These are phyloP conservation scores for Eidolon dupreanum DNA, from an alignment of 2,797 vertebrate species.

Conservation along the genomic window DNA sequence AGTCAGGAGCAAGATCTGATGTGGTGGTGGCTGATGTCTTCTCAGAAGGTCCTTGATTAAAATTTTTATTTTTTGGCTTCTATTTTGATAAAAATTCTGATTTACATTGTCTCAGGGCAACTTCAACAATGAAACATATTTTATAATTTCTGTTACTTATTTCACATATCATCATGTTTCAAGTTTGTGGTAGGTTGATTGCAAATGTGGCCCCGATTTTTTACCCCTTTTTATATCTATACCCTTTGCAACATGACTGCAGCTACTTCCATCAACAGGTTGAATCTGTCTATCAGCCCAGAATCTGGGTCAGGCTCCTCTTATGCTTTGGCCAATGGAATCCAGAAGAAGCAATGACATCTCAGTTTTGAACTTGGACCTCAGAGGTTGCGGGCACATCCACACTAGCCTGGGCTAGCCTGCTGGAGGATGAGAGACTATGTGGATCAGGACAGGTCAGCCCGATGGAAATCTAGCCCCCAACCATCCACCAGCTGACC, in stretches of 20 bases:
- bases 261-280: not conserved
- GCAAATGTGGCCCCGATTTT: not conserved
- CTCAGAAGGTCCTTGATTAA: not conserved
- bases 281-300: not conserved
- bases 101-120: not conserved
- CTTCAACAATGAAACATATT: not conserved
- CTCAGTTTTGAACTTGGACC: not conserved
- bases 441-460: not conserved
- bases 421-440: not conserved
- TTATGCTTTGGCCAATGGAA: not conserved
- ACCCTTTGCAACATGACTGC: not conserved
- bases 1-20: not conserved
- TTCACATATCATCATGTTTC: not conserved
- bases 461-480: not conserved
- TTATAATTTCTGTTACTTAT: not conserved
- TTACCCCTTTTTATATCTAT: not conserved
- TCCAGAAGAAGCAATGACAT: not conserved
- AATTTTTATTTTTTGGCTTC: not conserved
- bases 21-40: not conserved
- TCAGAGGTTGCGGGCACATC: too few relatives aligned
- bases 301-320: not conserved
- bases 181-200: not conserved
- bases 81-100: not conserved
- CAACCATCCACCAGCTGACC: not conserved
- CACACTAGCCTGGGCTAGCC: not conserved